A percentile compares a stretch with the other conserved stretches of the same genome.
phyloP scores from a whole-genome alignment of 2,888 invertebrate species.

The Axea sp. region DNA sequence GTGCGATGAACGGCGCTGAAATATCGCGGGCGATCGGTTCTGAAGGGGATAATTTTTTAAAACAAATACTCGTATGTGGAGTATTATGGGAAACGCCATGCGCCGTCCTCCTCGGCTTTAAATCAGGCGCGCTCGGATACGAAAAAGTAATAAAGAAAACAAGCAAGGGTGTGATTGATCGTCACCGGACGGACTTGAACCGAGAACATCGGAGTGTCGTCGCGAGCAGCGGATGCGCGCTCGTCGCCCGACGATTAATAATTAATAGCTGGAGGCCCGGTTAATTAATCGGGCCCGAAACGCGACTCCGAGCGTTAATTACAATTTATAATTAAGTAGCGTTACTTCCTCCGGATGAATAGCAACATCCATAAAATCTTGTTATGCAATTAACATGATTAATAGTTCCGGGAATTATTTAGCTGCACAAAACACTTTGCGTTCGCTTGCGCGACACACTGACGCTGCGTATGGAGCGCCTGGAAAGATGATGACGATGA shows the following conservation, averaged over 20 bases:
- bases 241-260: slow-evolving; percentile 73
- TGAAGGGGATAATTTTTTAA: slow-evolving; percentile 28
- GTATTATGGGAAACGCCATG: slow-evolving; percentile 26
- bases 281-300: slow-evolving; percentile 75
- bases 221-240: slow-evolving; percentile 70
- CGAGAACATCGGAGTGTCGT: slow-evolving; percentile 67
- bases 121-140: slow-evolving; percentile 42
- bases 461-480: too few relatives aligned
- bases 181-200: slow-evolving; percentile 38
- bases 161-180: slow-evolving; percentile 59
- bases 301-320: slow-evolving; percentile 73
- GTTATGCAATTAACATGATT: slow-evolving; percentile 76
- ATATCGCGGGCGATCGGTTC: too few relatives aligned
- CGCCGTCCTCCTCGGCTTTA: slow-evolving; percentile 30
- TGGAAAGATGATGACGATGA: too few relatives aligned
- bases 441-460: too few relatives aligned
- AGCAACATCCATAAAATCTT: slow-evolving; percentile 53
- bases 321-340: slow-evolving; percentile 78
- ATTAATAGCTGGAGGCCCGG: slow-evolving; percentile 74
- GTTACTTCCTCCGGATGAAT: slow-evolving; percentile 65
- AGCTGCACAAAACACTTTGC: slow-evolving; percentile 46
- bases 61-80: slow-evolving; percentile 32
- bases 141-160: slow-evolving; percentile 44
- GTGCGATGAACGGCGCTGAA: too few relatives aligned
- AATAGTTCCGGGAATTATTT: slow-evolving; percentile 75